These are phyloP conservation scores for Orthonyx spaldingii DNA, from an alignment of 2,113 vertebrate species.

Conservation along the genomic window DNA sequence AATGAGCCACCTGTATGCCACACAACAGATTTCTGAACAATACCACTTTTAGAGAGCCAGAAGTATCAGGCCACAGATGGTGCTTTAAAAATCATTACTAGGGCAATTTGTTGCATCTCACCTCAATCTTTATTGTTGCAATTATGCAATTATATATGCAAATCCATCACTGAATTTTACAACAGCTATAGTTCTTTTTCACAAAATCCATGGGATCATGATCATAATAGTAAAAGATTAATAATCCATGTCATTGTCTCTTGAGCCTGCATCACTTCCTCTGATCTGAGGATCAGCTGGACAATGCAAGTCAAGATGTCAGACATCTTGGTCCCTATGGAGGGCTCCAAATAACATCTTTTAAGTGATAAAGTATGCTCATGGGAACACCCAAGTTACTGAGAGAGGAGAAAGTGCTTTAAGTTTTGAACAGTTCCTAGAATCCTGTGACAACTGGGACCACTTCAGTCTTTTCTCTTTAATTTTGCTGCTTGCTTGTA, in stretches of 20 bases:
- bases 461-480: neutral
- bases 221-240: neutral
- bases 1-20: neutral
- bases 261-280: neutral
- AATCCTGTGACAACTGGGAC: neutral
- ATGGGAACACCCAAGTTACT: neutral
- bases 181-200: neutral
- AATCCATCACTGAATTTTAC: neutral
- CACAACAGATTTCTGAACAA: neutral
- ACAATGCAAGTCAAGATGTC: neutral
- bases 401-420: neutral
- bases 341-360: neutral
- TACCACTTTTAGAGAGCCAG: neutral
- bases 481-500: neutral
- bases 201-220: neutral
- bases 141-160: neutral
- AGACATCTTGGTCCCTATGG: neutral
- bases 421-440: neutral
- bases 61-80: constrained; percentile 21
- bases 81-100: neutral
- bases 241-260: neutral
- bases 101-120: neutral
- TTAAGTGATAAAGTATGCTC: neutral
- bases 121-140: neutral
- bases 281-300: neutral